Evolutionary conservation across 2,888 invertebrate genomes (phyloP).

Genomic region (Aethes cnicana): DNA sequence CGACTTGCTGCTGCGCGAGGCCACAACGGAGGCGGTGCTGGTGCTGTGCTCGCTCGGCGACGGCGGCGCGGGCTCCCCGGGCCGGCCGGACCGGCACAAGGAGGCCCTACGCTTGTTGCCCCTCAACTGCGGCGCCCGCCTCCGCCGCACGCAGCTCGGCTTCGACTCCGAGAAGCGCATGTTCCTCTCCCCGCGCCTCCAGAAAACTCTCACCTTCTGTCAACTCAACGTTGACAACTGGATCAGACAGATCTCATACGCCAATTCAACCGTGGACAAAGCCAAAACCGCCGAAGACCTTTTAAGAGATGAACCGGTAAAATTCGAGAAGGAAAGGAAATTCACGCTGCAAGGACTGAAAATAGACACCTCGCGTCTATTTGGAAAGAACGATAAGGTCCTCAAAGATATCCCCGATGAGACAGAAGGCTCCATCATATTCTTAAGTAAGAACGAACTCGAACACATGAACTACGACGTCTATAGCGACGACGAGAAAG

Average conservation of each 20-base stretch:
- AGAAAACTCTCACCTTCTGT: conserved; percentile 85
- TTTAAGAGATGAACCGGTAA: conserved; percentile 78
- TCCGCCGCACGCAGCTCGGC: conserved; percentile 82
- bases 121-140: conserved; percentile 62
- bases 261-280: conserved; percentile 66
- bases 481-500: conserved; percentile 78
- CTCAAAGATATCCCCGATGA: conserved; percentile 81
- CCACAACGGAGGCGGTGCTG: conserved; percentile 84
- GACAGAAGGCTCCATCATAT: conserved; percentile 86
- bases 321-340: conserved; percentile 78
- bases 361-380: conserved; percentile 74
- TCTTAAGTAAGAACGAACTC: conserved; percentile 85
- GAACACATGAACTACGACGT: conserved; percentile 84
- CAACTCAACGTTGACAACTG: conserved; percentile 84
- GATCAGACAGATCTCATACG: conserved; percentile 84
- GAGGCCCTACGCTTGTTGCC: conserved; percentile 77
- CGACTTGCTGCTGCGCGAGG: conserved; percentile 83
- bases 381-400: conserved; percentile 78
- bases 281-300: conserved; percentile 79
- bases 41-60: conserved; percentile 85
- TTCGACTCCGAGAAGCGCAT: conserved; percentile 84
- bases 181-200: conserved; percentile 84
- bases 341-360: conserved; percentile 78
- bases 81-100: conserved; percentile 80
- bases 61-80: conserved; percentile 73